Evolutionary conservation across 2,888 invertebrate species (phyloP).

Genomic region (Geotrupes spiniger): DNA sequence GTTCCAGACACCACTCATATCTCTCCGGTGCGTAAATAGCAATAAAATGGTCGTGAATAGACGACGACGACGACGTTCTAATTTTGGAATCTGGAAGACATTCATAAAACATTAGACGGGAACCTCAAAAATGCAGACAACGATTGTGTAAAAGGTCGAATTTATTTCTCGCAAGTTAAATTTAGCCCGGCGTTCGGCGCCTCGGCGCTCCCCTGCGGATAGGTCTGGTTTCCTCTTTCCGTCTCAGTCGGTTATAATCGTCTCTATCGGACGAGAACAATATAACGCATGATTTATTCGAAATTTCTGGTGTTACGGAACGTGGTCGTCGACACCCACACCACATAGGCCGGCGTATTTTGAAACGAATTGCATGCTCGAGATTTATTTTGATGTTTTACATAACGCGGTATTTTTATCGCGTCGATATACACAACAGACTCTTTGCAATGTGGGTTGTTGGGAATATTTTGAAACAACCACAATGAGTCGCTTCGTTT

Average conservation of each 20-base stretch:
- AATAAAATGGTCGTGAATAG: too few species aligned
- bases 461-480: too few species aligned
- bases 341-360: too few species aligned
- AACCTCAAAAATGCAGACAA: constrained; percentile 42
- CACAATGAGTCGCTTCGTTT: too few species aligned
- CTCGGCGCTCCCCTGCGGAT: constrained; percentile 45
- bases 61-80: constrained; percentile 20
- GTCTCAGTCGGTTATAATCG: constrained; percentile 27
- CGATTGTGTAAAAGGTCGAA: constrained; percentile 41
- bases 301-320: constrained; percentile 2
- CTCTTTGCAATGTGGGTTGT: too few species aligned
- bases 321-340: not conserved
- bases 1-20: too few species aligned
- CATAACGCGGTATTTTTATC: too few species aligned
- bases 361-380: too few species aligned
- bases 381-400: too few species aligned
- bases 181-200: constrained; percentile 37
- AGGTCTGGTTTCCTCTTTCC: constrained; percentile 44
- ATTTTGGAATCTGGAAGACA: constrained; percentile 23
- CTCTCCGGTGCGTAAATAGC: too few species aligned
- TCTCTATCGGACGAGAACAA: constrained; percentile 9
- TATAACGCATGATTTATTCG: constrained; percentile 1
- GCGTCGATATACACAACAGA: too few species aligned
- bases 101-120: constrained; percentile 21
- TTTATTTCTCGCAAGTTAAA: constrained; percentile 43